These are phyloP conservation scores for Chrysina gloriosa DNA, from an alignment of 2,888 invertebrate genomes.

Conservation along the genomic window DNA sequence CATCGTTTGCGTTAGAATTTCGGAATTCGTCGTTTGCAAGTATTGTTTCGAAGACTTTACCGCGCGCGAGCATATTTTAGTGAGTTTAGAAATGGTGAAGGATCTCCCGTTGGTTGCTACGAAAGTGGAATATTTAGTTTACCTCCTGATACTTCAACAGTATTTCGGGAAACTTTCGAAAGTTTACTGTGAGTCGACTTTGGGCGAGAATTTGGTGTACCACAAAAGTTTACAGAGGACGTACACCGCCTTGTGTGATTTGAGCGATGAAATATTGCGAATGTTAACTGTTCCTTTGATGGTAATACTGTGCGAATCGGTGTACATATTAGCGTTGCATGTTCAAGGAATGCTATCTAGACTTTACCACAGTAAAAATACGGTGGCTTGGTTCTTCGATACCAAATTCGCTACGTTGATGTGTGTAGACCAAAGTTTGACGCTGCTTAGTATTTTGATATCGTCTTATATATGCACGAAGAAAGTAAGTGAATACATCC, in stretches of 20 bases:
- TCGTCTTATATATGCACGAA: slow-evolving; percentile 23
- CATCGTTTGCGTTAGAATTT: not conserved
- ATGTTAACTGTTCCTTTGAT: not conserved
- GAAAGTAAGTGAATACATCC: too few relatives aligned
- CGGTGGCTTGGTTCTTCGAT: slow-evolving; percentile 8
- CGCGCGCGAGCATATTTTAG: too few relatives aligned
- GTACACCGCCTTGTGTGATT: not conserved
- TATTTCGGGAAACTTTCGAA: not conserved
- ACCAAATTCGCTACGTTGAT: not conserved
- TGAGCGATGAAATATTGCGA: not conserved
- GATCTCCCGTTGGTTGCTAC: not conserved
- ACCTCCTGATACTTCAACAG: not conserved
- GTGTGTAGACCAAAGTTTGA: not conserved
- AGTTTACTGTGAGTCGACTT: not conserved
- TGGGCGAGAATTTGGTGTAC: not conserved
- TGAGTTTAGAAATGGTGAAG: too few relatives aligned
- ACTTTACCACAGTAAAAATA: slow-evolving; percentile 20
- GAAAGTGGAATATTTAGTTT: not conserved
- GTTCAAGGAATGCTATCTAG: slow-evolving; percentile 12
- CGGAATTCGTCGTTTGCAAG: not conserved
- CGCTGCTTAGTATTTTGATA: not conserved
- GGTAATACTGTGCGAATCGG: not conserved
- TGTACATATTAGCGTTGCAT: not conserved
- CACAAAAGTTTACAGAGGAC: not conserved
- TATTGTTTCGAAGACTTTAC: not conserved